Conservation (phyloP, 2,797 vertebrate genomes). For the Dipus sagitta region DNA sequence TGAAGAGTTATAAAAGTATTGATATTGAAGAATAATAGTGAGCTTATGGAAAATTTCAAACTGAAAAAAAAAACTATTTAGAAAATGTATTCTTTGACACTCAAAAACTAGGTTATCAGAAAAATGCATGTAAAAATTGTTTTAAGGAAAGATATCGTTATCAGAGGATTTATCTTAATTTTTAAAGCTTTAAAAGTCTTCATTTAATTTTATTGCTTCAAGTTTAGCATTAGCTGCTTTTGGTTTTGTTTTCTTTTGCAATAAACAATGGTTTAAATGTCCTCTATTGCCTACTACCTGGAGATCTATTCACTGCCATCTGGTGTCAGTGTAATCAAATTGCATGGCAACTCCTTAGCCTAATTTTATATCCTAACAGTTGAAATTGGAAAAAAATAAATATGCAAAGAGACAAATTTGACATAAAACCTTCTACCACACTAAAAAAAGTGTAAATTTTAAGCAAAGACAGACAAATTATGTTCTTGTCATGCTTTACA, state of each 20-base stretch:
- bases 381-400: slow-evolving; percentile 60
- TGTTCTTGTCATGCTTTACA: slow-evolving; percentile 67
- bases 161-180: neutral
- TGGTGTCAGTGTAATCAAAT: slow-evolving; percentile 29
- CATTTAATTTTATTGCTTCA: neutral
- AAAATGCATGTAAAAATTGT: neutral
- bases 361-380: slow-evolving; percentile 6
- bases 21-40: neutral
- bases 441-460: slow-evolving; percentile 61
- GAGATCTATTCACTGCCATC: neutral
- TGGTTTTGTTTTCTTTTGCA: neutral
- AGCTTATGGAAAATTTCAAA: neutral
- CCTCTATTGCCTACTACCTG: neutral
- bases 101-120: slow-evolving; percentile 23
- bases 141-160: neutral
- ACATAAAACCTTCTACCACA: slow-evolving; percentile 56
- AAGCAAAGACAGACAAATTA: slow-evolving; percentile 80
- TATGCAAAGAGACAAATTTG: slow-evolving; percentile 57
- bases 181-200: neutral
- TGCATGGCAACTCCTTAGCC: neutral
- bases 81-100: neutral
- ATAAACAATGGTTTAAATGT: neutral
- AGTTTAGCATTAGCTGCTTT: neutral
- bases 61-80: neutral
- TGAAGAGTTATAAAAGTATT: neutral